phyloP scores from a whole-genome alignment of 2,797 vertebrate genomes.

The Helicolenus hilgendorfi region DNA sequence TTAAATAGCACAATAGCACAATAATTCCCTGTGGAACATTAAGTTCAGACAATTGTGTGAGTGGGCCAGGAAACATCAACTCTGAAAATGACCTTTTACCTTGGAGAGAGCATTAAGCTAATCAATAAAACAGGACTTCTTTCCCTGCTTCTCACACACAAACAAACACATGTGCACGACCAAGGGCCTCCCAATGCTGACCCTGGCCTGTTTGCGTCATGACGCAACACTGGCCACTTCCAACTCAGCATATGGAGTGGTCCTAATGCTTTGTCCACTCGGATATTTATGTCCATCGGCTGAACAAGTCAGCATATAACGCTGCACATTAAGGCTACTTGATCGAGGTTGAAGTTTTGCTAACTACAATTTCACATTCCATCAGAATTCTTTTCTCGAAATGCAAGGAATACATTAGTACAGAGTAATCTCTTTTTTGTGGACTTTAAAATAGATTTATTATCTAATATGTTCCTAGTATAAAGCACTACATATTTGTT shows the following conservation, averaged over 20 bases:
- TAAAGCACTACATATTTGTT: not conserved
- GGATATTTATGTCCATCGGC: not conserved
- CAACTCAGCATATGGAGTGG: constrained; percentile 2
- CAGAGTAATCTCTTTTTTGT: not conserved
- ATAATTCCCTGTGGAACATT: constrained; percentile 11
- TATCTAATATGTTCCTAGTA: not conserved
- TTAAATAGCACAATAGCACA: not conserved
- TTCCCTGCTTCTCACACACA: not conserved
- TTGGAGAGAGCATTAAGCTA: constrained; percentile 23
- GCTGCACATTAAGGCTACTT: not conserved
- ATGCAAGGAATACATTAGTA: not conserved
- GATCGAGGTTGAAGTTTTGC: not conserved
- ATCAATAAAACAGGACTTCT: constrained; percentile 52
- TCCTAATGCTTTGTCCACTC: not conserved
- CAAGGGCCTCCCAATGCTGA: constrained; percentile 8
- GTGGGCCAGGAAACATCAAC: not conserved
- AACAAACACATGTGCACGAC: not conserved
- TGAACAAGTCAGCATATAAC: not conserved
- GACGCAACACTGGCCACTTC: constrained; percentile 39
- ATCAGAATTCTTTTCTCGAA: not conserved
- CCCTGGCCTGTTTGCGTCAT: constrained; percentile 28
- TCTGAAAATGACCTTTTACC: constrained; percentile 51
- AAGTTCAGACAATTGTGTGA: constrained; percentile 5
- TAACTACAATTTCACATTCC: not conserved
- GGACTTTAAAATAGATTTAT: not conserved